These are phyloP conservation scores for Chrysomela aeneicollis DNA, from an alignment of 2,888 invertebrate species.

Conservation along the genomic window DNA sequence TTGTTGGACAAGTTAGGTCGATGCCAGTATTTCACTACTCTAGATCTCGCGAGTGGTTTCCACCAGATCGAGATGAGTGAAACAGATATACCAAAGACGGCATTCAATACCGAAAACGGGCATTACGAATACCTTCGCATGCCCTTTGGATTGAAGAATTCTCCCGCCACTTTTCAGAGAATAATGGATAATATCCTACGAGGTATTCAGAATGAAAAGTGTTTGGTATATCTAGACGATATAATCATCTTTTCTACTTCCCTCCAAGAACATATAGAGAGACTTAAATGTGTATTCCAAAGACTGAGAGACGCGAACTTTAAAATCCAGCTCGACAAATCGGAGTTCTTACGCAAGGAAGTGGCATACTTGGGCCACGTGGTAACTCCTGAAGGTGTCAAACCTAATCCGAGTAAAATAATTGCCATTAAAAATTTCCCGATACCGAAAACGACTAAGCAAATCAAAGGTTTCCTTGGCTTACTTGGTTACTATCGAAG, in stretches of 20 bases:
- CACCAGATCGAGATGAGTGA: slow-evolving; percentile 36
- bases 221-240: slow-evolving; percentile 29
- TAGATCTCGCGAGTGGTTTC: slow-evolving; percentile 30
- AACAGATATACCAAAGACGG: slow-evolving; percentile 27
- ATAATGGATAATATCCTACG: slow-evolving; percentile 31
- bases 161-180: slow-evolving; percentile 32
- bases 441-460: slow-evolving; percentile 15
- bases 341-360: slow-evolving; percentile 30
- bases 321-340: slow-evolving; percentile 35
- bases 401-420: slow-evolving; percentile 34
- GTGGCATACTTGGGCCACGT: slow-evolving; percentile 29
- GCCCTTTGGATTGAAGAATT: slow-evolving; percentile 33
- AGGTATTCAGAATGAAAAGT: slow-evolving; percentile 30
- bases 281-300: slow-evolving; percentile 21
- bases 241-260: slow-evolving; percentile 26
- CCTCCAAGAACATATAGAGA: slow-evolving; percentile 28
- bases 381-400: slow-evolving; percentile 27
- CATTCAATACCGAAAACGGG: slow-evolving; percentile 26
- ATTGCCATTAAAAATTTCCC: slow-evolving; percentile 17
- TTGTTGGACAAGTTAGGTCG: slow-evolving; percentile 22
- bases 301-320: slow-evolving; percentile 22
- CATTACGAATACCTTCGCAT: slow-evolving; percentile 23
- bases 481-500: slow-evolving; percentile 20
- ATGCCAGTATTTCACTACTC: slow-evolving; percentile 19
- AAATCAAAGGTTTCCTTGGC: slow-evolving; percentile 24